Percentiles rank a stretch among this genome's conserved stretches.
phyloP scores from a whole-genome alignment of 2,797 vertebrate genomes.

The Argentina silus region DNA sequence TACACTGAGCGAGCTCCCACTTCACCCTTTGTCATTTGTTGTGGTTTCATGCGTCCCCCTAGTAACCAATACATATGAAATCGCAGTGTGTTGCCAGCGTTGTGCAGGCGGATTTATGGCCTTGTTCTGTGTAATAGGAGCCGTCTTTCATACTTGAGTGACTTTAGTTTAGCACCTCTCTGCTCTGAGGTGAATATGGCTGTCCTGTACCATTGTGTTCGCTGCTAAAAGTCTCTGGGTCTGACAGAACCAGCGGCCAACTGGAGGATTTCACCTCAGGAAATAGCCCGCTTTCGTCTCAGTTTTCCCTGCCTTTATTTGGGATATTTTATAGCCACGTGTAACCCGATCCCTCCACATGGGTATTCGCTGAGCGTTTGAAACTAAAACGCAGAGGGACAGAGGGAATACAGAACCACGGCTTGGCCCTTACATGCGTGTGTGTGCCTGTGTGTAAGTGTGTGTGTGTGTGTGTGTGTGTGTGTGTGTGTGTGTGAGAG shows the following conservation, averaged over 20 bases:
- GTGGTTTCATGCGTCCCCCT: conserved; percentile 64
- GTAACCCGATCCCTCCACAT: conserved; percentile 74
- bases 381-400: conserved; percentile 74
- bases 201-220: conserved; percentile 67
- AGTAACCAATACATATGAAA: conserved; percentile 73
- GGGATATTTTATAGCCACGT: conserved; percentile 78
- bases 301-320: conserved; percentile 76
- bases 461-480: conserved; percentile 18
- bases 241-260: conserved; percentile 64
- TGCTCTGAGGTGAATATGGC: conserved; percentile 49
- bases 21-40: conserved; percentile 61
- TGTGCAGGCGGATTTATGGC: conserved; percentile 67
- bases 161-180: conserved; percentile 66
- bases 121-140: conserved; percentile 67
- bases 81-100: conserved; percentile 63
- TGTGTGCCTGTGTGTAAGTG: conserved; percentile 32
- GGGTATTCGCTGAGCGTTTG: conserved; percentile 79
- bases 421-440: conserved; percentile 53
- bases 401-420: conserved; percentile 70
- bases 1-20: conserved; percentile 49
- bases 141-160: conserved; percentile 51
- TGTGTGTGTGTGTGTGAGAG: conserved; percentile 52
- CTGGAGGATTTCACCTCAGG: conserved; percentile 68
- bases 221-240: conserved; percentile 51
- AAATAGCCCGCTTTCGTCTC: conserved; percentile 68